Conservation (phyloP, 2,888 invertebrate species). For the Dioctria linearis region DNA sequence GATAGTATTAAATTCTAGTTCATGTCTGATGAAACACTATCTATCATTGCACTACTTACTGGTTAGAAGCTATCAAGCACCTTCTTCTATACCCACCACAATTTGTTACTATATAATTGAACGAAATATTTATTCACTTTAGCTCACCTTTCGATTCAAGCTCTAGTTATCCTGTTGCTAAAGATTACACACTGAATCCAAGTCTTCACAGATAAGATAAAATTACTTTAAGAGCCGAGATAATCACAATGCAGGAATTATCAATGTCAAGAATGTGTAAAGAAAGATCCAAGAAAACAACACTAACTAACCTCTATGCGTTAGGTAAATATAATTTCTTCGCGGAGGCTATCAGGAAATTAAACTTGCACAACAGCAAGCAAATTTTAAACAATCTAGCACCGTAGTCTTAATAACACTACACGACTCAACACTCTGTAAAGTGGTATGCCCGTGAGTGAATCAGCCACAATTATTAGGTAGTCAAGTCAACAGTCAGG, state of each 20-base stretch:
- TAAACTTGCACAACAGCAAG: background rate
- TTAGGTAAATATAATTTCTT: background rate
- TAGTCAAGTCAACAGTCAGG: background rate
- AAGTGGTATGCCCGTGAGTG: background rate
- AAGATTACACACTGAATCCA: background rate
- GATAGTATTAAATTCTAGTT: constrained; percentile 26
- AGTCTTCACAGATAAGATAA: constrained; percentile 17
- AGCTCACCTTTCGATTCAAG: constrained; percentile 19
- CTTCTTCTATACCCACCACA: background rate
- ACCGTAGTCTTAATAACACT: constrained; percentile 23
- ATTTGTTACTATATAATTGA: background rate
- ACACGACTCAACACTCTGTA: background rate
- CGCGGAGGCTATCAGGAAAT: background rate
- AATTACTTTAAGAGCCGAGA: background rate
- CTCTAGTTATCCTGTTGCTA: background rate
- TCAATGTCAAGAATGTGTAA: background rate
- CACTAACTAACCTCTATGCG: no score
- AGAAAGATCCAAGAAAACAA: background rate
- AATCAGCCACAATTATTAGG: constrained; percentile 18
- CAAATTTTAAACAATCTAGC: constrained; percentile 12
- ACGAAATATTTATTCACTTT: background rate
- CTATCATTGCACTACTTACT: constrained; percentile 3
- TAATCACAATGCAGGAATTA: background rate
- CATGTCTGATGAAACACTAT: constrained; percentile 25
- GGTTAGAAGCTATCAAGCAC: background rate